Conservation (phyloP, 2,113 vertebrate species). For the Centrocercus urophasianus region DNA sequence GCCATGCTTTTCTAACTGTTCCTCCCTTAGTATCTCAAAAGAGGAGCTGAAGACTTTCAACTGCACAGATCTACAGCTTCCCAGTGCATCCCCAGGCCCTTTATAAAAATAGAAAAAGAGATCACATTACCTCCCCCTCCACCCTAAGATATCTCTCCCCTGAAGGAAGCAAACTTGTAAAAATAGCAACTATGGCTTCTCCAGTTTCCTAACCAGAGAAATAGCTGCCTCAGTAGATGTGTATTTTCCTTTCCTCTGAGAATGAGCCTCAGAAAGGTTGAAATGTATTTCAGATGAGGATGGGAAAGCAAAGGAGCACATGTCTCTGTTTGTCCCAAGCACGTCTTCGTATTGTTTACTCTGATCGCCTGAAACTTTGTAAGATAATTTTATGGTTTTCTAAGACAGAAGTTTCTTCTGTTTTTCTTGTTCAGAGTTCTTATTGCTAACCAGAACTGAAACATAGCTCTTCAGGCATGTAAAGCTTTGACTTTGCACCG, state of each 20-base stretch:
- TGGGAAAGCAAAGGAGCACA: background rate
- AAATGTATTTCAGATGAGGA: conserved; percentile 40
- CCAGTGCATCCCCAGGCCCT: conserved; percentile 63
- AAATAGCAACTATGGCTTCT: conserved; percentile 62
- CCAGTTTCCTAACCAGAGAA: conserved; percentile 53
- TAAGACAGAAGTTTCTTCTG: background rate
- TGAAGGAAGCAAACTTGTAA: conserved; percentile 66
- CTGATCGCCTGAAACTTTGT: conserved; percentile 25
- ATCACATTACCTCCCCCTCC: conserved; percentile 62
- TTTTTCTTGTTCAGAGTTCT: conserved; percentile 23
- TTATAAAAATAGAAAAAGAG: conserved; percentile 73
- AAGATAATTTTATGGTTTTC: conserved; percentile 7
- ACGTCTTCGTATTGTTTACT: background rate
- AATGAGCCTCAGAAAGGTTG: conserved; percentile 3
- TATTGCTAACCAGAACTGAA: background rate
- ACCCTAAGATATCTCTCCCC: conserved; percentile 52
- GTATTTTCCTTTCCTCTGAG: conserved; percentile 51
- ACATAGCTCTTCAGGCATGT: background rate
- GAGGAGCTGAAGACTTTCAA: conserved; percentile 63
- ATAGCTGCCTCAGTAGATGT: conserved; percentile 13
- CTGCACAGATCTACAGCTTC: conserved; percentile 63
- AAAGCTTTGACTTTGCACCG: conserved; percentile 1
- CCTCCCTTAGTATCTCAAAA: conserved; percentile 68
- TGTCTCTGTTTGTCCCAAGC: background rate
- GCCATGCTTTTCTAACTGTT: conserved; percentile 70